Evolutionary conservation across 2,797 vertebrate genomes (phyloP).

Genomic region (Lophius americanus): DNA sequence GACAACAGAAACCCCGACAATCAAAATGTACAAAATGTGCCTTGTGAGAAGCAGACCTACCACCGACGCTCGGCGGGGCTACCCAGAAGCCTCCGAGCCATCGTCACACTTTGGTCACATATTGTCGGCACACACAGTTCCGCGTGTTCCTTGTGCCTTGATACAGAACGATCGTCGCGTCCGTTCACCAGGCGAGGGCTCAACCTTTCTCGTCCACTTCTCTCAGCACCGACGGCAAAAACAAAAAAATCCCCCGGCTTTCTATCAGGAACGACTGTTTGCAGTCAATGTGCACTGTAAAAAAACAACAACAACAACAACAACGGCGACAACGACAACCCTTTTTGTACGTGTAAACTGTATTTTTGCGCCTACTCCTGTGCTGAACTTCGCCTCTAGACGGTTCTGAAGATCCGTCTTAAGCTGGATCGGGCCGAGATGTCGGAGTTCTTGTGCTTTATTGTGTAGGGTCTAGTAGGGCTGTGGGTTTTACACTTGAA

Average conservation of each 20-base stretch:
- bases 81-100: constrained; percentile 52
- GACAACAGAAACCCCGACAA: constrained; percentile 58
- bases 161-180: constrained; percentile 9
- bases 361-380: constrained; percentile 69
- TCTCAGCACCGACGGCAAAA: constrained; percentile 59
- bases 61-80: constrained; percentile 55
- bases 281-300: constrained; percentile 76
- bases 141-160: constrained; percentile 29
- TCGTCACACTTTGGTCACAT: constrained; percentile 14
- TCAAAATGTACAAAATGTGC: constrained; percentile 78
- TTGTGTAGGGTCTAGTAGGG: constrained; percentile 62
- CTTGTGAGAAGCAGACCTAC: constrained; percentile 76
- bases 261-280: constrained; percentile 72
- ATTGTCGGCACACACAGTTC: constrained; percentile 28
- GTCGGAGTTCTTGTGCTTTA: constrained; percentile 66
- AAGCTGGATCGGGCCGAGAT: constrained; percentile 67
- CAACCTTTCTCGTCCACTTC: constrained; percentile 63
- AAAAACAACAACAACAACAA: constrained; percentile 42
- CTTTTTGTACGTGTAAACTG: constrained; percentile 63
- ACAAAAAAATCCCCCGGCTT: constrained; percentile 47
- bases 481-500: constrained; percentile 60
- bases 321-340: too few species aligned
- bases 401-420: constrained; percentile 54
- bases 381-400: constrained; percentile 66
- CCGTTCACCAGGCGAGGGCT: constrained; percentile 74